Base-by-base conservation (phyloP, 2,113 vertebrate genomes). In the Panurus biarmicus region DNA sequence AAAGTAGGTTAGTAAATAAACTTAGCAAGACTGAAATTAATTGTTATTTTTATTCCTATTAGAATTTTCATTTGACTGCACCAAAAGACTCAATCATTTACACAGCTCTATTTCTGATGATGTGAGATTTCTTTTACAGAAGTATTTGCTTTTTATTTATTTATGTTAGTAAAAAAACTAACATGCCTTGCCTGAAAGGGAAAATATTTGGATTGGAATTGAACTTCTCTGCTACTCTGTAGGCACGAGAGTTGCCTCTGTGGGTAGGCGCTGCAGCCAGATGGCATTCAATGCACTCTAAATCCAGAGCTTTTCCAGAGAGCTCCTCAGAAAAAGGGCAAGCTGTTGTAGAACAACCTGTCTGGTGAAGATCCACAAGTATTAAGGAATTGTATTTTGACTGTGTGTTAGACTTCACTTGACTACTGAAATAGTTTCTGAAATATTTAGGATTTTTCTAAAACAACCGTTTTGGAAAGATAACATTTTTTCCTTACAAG, bases 141-240 rank as follows among this genome's bases (percentile, higher is more conserved):
- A 71, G 8, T 79, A 42, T 87, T 86, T 87, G 69, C 25, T 90
- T 90, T 94, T 89, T 92, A 67, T 92, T 96, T 92, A 90, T 96
- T 95, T 93, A 64, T 61, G 24, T 81, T 89, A 65, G 53, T 64
- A 64, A 92, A 87, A 87, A 90, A 71, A 20, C 73, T 80, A 66
- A 87, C 83, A 94, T 88, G 64, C 76, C 45, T 89, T 93, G 57
- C 65, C 62, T 72, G 77, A 81, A 95, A 87, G 40, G 44, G 69
- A 85, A 93, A 94, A 94, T 95, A 89, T 93, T 96, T 92, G 48
- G 64, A 38, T 89, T 96, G 91, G 48, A 84, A 61, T 48, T 77
- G 21, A 86, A 93, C 64, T 84, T 75, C 83, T 92, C 60, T 88
- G n/a, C 51, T 74, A 18, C 73, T 74, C 58, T 60, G 29, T 92